These are phyloP conservation scores for Ditula angustiorana DNA, from an alignment of 2,888 invertebrate species.

Conservation along the genomic window DNA sequence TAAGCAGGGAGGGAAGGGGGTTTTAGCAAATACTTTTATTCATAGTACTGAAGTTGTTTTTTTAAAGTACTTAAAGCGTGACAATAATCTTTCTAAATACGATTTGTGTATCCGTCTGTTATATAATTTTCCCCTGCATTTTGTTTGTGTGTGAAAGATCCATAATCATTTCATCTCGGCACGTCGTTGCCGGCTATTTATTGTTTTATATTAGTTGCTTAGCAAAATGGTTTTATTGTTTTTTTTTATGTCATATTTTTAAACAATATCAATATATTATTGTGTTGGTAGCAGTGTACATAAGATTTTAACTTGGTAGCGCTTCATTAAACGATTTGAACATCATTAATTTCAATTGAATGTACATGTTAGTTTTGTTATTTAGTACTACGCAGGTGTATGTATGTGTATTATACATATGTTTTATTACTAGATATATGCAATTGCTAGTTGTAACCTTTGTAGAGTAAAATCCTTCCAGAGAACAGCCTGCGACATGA, in stretches of 20 bases:
- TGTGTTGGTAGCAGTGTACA: slow-evolving; percentile 77
- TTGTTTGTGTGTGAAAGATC: slow-evolving; percentile 2
- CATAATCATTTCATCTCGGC: slow-evolving; percentile 46
- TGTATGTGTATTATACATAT: slow-evolving; percentile 69
- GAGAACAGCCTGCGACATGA: slow-evolving; percentile 48
- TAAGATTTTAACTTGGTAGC: slow-evolving; percentile 77
- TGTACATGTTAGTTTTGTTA: slow-evolving; percentile 77
- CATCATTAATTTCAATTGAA: slow-evolving; percentile 44
- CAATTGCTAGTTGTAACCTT: slow-evolving; percentile 54
- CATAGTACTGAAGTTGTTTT: background rate
- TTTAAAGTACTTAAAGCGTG: background rate
- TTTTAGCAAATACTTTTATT: slow-evolving; percentile 5
- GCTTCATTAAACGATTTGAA: slow-evolving; percentile 38
- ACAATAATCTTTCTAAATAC: slow-evolving; percentile 7
- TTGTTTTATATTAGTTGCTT: slow-evolving; percentile 74
- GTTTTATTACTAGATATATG: slow-evolving; percentile 59
- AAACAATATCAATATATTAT: slow-evolving; percentile 60
- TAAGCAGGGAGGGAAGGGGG: too few species aligned
- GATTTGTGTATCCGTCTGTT: background rate
- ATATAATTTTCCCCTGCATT: slow-evolving; percentile 32
- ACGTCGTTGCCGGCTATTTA: slow-evolving; percentile 58
- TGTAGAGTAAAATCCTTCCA: slow-evolving; percentile 42
- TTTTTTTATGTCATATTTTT: slow-evolving; percentile 59
- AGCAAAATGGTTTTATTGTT: slow-evolving; percentile 71
- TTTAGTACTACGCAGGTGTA: slow-evolving; percentile 77